Evolutionary conservation across 2,797 vertebrate species (phyloP), one percentile per base, ranked within the genome.

Genomic region (Botia almorhae): DNA sequence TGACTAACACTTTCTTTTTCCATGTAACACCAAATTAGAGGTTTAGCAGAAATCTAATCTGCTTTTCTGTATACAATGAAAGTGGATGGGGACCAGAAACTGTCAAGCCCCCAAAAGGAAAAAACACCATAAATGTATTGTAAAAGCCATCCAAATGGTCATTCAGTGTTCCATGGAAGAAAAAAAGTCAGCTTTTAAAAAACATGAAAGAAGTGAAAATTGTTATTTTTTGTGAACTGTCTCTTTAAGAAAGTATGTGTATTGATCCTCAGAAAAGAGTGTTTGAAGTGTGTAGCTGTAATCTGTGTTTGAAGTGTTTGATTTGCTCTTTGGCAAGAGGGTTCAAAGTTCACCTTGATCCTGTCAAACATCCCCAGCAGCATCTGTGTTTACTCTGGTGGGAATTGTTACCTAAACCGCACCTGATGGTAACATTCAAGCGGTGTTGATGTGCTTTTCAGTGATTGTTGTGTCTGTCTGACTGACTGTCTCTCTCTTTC

Each of bases 261-360:
- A 39, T 43, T 56, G 50, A 76, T 14, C 2, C 29, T 55, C 7
- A 36, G 33, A 36, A 33, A 12, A 11, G 8, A 12, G 53, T 60
- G 55, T 55, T 78, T 69, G 39, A 50, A 70, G 76, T 64, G 48
- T 71, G 7, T 33, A 29, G 16, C 14, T 64, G 60, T 72, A 72
- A 72, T 65, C 48, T 80, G 33, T 55, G 46, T 26, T 63, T 63
- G 48, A 14, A 71, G 46, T 82, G 69, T 81, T 81, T 73, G 58
- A 73, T 58, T 69, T 78, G 80, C 74, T 69, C 78, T 83, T 73
- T 82, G 29, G 55, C 43, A 61, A 74, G 8, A 64, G 76, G 67
- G 87, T 89, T 86, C 82, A 87, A 86, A 89, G 89, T 89, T 83
- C 80, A 82, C 81, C 63, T 82, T 81, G 82, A 83, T 83, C 83